A percentile compares a stretch with the other conserved stretches of the same genome.
phyloP scores from a whole-genome alignment of 2,797 vertebrate species.

The Lindbergichthys nudifrons region DNA sequence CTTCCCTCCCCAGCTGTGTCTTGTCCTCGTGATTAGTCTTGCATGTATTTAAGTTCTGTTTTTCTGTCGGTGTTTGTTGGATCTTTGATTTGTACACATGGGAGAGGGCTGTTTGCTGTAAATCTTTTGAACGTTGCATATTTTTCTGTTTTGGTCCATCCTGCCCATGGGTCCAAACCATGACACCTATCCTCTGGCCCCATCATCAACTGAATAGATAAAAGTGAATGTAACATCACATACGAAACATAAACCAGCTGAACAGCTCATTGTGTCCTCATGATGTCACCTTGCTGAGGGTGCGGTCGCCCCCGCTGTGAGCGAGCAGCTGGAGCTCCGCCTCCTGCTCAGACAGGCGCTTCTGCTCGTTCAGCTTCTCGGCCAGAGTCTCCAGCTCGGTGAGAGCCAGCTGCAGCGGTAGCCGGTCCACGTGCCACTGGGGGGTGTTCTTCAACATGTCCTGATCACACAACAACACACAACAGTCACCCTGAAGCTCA shows the following conservation, averaged over 20 bases:
- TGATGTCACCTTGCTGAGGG: conserved; percentile 88
- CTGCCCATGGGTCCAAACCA: too few species aligned
- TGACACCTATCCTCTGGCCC: neutral
- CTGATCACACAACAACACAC: conserved; percentile 66
- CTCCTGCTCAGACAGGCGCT: conserved; percentile 90
- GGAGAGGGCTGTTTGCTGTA: too few species aligned
- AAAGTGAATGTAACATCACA: neutral
- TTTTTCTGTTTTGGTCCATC: too few species aligned
- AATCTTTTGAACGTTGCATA: too few species aligned
- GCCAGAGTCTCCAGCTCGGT: conserved; percentile 93
- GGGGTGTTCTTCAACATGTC: conserved; percentile 96
- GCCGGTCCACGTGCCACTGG: conserved; percentile 86
- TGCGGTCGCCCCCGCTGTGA: conserved; percentile 87
- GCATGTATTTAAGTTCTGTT: too few species aligned
- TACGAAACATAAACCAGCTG: too few species aligned
- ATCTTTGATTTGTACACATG: too few species aligned
- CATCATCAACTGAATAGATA: neutral
- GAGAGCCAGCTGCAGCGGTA: conserved; percentile 92
- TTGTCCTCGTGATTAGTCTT: too few species aligned
- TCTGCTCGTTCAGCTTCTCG: conserved; percentile 93
- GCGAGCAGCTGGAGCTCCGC: conserved; percentile 91
- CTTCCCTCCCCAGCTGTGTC: too few species aligned
- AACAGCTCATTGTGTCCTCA: too few species aligned
- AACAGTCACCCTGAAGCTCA: neutral
- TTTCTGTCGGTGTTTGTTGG: too few species aligned